A percentile compares a stretch with the other conserved stretches of the same genome.
Evolutionary conservation across 2,797 vertebrate genomes (phyloP).

Genomic region (Cynodonichthys magdalenae): DNA sequence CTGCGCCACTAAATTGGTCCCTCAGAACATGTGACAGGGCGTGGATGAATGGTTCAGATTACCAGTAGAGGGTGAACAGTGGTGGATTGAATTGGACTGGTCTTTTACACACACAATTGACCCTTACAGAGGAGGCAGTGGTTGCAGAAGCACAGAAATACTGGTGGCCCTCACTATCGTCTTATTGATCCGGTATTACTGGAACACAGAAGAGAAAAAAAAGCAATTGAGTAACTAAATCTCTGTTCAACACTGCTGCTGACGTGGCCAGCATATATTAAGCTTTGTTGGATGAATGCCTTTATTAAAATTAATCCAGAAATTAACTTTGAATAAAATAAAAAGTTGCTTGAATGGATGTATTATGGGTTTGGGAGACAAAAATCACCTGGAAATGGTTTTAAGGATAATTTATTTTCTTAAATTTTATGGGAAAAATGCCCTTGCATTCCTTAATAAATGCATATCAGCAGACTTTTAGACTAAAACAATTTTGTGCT

Average conservation of each 20-base stretch:
- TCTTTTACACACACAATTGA: constrained; percentile 34
- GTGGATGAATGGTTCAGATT: constrained; percentile 49
- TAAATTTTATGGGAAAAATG: background rate
- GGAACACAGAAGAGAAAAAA: constrained; percentile 47
- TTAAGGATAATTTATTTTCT: background rate
- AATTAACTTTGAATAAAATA: background rate
- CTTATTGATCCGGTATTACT: constrained; percentile 68
- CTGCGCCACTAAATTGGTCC: constrained; percentile 36
- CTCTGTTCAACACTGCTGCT: constrained; percentile 52
- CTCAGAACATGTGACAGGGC: constrained; percentile 46
- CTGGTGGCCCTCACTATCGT: constrained; percentile 38
- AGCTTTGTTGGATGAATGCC: constrained; percentile 5
- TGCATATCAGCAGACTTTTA: background rate
- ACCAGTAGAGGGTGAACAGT: constrained; percentile 33
- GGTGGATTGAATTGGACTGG: constrained; percentile 10
- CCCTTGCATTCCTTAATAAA: no score
- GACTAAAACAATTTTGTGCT: no score
- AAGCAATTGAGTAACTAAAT: constrained; percentile 59
- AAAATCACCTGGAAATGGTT: background rate
- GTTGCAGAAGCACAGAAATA: constrained; percentile 36
- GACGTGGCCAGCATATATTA: constrained; percentile 46
- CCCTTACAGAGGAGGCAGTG: constrained; percentile 28
- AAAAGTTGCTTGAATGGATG: background rate
- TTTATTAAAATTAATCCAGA: background rate
- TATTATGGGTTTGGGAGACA: no score